Evolutionary conservation across 2,797 vertebrate genomes (phyloP).

Genomic region (Ibycter americanus): DNA sequence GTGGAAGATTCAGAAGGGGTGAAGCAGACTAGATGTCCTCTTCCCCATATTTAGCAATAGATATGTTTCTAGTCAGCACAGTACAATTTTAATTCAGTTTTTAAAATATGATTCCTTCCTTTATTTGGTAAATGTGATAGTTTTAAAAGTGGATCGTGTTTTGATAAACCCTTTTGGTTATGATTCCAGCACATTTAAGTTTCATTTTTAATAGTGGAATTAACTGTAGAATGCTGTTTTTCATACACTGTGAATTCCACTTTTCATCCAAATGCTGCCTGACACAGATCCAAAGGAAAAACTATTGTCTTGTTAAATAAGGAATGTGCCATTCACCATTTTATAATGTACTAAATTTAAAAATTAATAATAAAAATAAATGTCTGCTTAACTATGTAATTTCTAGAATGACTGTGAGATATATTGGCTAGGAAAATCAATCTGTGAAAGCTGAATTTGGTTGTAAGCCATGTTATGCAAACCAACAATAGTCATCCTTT

Average conservation of each 20-base stretch:
- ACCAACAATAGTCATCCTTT: neutral
- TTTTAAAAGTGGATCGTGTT: neutral
- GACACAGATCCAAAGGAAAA: slow-evolving; percentile 1
- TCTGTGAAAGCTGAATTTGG: neutral
- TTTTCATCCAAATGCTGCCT: neutral
- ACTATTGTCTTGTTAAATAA: slow-evolving; percentile 10
- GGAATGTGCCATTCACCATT: neutral
- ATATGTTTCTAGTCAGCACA: neutral
- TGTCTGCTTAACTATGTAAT: neutral
- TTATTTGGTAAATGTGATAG: neutral
- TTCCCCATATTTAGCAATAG: neutral
- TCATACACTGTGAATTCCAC: neutral
- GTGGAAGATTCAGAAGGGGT: neutral
- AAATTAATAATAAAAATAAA: neutral
- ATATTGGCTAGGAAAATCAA: neutral
- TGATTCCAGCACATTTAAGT: neutral
- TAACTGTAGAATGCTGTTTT: neutral
- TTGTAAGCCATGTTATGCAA: neutral
- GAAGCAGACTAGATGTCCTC: neutral
- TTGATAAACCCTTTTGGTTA: neutral
- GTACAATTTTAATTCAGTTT: neutral
- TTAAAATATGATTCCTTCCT: neutral
- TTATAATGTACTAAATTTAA: neutral
- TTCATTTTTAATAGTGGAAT: slow-evolving; percentile 9
- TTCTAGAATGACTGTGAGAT: neutral